phyloP scores from a whole-genome alignment of 2,888 invertebrate species.

The Cheilosia pagana region DNA sequence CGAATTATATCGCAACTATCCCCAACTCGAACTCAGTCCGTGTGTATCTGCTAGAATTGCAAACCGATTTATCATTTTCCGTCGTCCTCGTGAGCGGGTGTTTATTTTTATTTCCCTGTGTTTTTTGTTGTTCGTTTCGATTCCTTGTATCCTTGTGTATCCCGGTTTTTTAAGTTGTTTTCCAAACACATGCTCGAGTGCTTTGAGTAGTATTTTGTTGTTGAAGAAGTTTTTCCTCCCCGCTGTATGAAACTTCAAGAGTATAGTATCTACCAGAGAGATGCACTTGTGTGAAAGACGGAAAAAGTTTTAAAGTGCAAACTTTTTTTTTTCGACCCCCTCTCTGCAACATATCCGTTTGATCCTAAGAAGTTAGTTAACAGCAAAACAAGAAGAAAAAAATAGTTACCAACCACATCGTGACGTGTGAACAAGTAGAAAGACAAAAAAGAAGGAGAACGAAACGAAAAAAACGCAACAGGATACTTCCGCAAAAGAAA shows the following conservation, averaged over 20 bases:
- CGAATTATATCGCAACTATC: slow-evolving; percentile 39
- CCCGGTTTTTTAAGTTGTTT: slow-evolving; percentile 40
- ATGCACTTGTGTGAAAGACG: slow-evolving; percentile 47
- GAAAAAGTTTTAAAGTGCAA: slow-evolving; percentile 71
- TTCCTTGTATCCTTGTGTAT: slow-evolving; percentile 39
- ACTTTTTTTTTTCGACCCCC: slow-evolving; percentile 37
- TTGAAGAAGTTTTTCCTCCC: slow-evolving; percentile 38
- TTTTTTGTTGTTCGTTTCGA: not conserved
- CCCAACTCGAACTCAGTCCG: no score
- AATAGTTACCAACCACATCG: slow-evolving; percentile 46
- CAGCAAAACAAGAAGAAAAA: slow-evolving; percentile 16
- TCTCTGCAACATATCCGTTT: slow-evolving; percentile 37
- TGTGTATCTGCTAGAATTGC: slow-evolving; percentile 22
- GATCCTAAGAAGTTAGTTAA: slow-evolving; percentile 66
- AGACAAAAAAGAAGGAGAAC: not conserved
- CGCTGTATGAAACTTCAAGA: slow-evolving; percentile 21
- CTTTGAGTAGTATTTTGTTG: slow-evolving; percentile 42
- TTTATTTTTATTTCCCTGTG: slow-evolving; percentile 13
- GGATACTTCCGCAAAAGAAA: slow-evolving; percentile 66
- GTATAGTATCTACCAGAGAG: slow-evolving; percentile 50
- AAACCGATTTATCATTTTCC: slow-evolving; percentile 67
- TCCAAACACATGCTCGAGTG: slow-evolving; percentile 54
- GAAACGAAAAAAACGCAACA: slow-evolving; percentile 43
- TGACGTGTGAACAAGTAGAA: slow-evolving; percentile 51
- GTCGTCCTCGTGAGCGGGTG: slow-evolving; percentile 5